These are phyloP conservation scores for Schizotus pectinicornis DNA, from an alignment of 2,888 invertebrate species.

Conservation along the genomic window DNA sequence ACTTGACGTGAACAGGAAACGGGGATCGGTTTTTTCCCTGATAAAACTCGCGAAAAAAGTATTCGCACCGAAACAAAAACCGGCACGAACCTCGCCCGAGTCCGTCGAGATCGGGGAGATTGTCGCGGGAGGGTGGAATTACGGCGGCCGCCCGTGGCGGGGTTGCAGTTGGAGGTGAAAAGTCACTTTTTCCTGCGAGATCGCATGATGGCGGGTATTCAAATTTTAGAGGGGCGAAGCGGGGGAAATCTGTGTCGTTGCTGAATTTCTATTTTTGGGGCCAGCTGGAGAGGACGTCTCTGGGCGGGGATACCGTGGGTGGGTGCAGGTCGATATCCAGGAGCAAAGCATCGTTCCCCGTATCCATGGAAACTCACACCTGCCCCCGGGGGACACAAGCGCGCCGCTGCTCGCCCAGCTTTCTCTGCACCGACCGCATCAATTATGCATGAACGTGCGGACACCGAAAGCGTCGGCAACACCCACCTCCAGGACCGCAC, in stretches of 20 bases:
- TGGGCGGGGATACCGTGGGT: conserved; percentile 29
- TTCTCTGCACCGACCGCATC: conserved; percentile 30
- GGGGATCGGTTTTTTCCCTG: conserved; percentile 15
- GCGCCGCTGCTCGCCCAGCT: conserved; percentile 22
- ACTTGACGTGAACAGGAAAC: conserved; percentile 43
- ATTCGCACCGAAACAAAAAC: neutral
- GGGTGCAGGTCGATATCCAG: conserved; percentile 30
- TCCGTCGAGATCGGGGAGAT: neutral
- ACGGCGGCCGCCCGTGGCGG: no score
- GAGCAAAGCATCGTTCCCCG: conserved; percentile 36
- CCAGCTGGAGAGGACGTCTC: conserved; percentile 31
- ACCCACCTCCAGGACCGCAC: conserved; percentile 14
- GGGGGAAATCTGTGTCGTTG: conserved; percentile 18
- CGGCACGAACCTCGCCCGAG: conserved; percentile 2
- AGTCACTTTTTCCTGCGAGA: no score
- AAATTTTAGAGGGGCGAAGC: no score
- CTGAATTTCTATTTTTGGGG: conserved; percentile 23
- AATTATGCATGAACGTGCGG: conserved; percentile 33
- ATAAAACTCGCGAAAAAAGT: conserved; percentile 15
- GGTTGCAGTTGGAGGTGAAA: no score
- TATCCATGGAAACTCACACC: conserved; percentile 31
- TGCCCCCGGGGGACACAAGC: conserved; percentile 28
- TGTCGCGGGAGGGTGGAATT: neutral
- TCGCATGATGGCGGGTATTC: no score
- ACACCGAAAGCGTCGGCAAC: conserved; percentile 31